phyloP scores from a whole-genome alignment of 2,797 vertebrate species.

The Cyclura pinguis region DNA sequence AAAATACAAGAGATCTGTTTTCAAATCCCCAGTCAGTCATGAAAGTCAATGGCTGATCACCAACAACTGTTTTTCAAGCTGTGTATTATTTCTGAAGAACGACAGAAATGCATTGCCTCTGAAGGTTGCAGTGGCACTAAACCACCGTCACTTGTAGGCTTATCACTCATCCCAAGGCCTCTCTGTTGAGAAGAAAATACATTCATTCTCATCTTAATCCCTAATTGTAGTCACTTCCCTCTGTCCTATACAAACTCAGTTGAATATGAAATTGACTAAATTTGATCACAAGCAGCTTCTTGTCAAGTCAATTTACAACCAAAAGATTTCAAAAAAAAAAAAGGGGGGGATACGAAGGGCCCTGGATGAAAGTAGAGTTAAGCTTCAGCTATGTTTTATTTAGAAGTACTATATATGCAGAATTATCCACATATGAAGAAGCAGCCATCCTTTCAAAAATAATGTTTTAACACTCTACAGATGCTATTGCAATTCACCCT shows the following conservation, averaged over 20 bases:
- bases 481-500: neutral
- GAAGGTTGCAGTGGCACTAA: neutral
- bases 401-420: neutral
- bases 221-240: conserved; percentile 7
- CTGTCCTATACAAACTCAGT: neutral
- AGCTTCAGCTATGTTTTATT: neutral
- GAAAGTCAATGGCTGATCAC: neutral
- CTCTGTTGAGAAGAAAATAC: neutral
- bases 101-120: neutral
- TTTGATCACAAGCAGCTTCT: conserved; percentile 12
- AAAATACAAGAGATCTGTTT: neutral
- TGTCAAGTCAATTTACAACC: conserved; percentile 29
- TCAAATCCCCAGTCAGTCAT: neutral
- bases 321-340: neutral
- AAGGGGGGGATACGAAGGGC: neutral
- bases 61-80: neutral
- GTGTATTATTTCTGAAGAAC: neutral
- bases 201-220: conserved; percentile 29
- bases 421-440: neutral
- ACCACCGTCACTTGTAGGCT: neutral
- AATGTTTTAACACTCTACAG: neutral
- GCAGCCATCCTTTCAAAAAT: neutral
- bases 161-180: neutral
- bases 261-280: conserved; percentile 35
- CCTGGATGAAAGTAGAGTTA: neutral